A percentile compares a stretch with the other conserved stretches of the same genome.
These are phyloP conservation scores for Xerus inauris DNA, from an alignment of 2,113 vertebrate genomes.

Conservation along the genomic window DNA sequence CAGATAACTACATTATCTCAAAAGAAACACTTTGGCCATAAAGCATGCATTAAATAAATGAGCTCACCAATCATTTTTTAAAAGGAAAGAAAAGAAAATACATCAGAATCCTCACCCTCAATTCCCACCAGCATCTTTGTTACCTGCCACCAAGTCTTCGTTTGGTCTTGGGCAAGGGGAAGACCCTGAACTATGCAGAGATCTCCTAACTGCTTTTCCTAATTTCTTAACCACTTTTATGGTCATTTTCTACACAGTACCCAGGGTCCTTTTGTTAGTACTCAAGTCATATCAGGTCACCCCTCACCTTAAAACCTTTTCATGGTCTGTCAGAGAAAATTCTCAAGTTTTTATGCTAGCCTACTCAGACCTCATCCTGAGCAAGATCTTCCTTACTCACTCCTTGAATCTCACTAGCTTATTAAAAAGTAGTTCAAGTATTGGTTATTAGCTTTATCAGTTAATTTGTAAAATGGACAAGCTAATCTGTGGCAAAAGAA, in stretches of 20 bases:
- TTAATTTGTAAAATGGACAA: background rate
- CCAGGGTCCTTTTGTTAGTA: background rate
- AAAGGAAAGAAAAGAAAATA: background rate
- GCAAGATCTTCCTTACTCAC: too few species aligned
- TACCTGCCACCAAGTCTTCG: background rate
- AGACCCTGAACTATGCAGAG: background rate
- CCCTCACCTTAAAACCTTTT: background rate
- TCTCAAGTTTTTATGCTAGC: background rate
- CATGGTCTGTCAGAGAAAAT: background rate
- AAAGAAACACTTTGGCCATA: background rate
- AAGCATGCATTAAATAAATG: slow-evolving; percentile 40
- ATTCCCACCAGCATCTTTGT: background rate
- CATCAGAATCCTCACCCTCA: background rate
- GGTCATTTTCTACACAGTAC: background rate
- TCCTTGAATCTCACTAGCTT: background rate
- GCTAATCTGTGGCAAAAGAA: background rate
- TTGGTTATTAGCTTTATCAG: background rate
- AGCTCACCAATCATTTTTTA: slow-evolving; percentile 17
- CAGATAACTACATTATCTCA: background rate
- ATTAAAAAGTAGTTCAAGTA: background rate
- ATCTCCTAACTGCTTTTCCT: background rate
- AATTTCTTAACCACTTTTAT: background rate
- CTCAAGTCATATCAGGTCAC: background rate
- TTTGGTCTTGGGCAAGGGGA: fast-evolving
- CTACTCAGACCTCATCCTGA: background rate